Base-by-base conservation (phyloP, 2,888 invertebrate species). In the Drosophila pseudotalamancana region DNA sequence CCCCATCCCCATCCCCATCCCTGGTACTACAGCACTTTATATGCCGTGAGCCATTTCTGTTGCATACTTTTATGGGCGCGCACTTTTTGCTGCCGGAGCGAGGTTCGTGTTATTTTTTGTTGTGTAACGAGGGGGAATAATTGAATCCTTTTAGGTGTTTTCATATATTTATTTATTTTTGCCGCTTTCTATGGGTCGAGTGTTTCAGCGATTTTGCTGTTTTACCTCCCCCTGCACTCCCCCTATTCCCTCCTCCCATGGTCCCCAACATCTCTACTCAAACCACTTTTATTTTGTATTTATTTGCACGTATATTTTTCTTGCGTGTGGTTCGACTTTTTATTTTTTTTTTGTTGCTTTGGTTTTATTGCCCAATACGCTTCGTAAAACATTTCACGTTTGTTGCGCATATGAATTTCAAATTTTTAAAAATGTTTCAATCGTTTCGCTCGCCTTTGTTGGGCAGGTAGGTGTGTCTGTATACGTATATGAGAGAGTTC, bases 101-200 rank as follows among this genome's bases (percentile, higher is more conserved):
- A 37, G 42, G 19, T 11, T 40, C 40, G 19, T 50, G 62, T 72
- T 85, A 51, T 71, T 74, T 65, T 72, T 81, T 76, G 76, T 64
- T 83, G 86, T 77, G 84, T 87, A 87, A 84, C 84, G 87, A 84
- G 86, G 80, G 80, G 80, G 83, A 85, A 84, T 87, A 84, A 84
- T 85, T 84, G 86, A 84, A 84, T 84, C 86, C 84, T 82, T 84
- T 84, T 87, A 84, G 86, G 87, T 87, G 83, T 87, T 87, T 84
- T 72, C 83, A 82, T 74, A 75, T 82, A 84, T 82, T 63, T 84
- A 72, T 72, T 71, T 67, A 67, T 68, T 69, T 73, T 76, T 61
- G 56, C 57, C 59, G 53, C 56, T 59, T 69, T 69, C 71, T 59
- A 68, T 76, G 76, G 66, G 48, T 75, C 76, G 76, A 75, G 54